Evolutionary conservation across 2,113 vertebrate species (phyloP).

Genomic region (Bagarius yarrelli): DNA sequence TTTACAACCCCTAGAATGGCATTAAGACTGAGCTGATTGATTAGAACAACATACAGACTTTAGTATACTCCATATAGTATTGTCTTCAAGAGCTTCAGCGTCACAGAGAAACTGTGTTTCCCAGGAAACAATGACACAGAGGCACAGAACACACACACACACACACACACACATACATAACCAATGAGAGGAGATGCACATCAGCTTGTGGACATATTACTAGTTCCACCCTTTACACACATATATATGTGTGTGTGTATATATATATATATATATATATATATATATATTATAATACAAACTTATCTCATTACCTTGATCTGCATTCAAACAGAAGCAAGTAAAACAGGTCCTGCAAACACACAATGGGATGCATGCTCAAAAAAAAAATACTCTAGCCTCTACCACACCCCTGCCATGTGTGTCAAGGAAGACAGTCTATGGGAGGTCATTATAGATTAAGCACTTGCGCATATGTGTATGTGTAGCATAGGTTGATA

Average conservation of each 20-base stretch:
- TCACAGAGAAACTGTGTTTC: conserved; percentile 19
- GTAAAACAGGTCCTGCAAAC: conserved; percentile 40
- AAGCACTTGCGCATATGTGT: background rate
- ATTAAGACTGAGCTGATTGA: background rate
- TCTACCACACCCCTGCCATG: background rate
- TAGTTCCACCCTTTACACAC: background rate
- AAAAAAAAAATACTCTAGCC: conserved; percentile 13
- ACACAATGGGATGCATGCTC: background rate
- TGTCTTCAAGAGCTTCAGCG: conserved; percentile 1
- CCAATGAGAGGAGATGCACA: background rate
- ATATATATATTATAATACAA: conserved; percentile 11
- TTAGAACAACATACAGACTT: background rate
- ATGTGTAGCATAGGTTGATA: conserved; percentile 19
- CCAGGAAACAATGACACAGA: conserved; percentile 27
- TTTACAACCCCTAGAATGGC: background rate
- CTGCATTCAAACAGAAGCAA: conserved; percentile 27
- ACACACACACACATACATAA: conserved; percentile 5
- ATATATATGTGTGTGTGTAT: background rate
- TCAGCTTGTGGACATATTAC: no score
- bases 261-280: background rate
- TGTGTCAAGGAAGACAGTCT: conserved; percentile 13
- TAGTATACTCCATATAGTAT: background rate
- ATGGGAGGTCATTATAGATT: conserved; percentile 28
- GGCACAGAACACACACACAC: background rate
- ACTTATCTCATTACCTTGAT: conserved; percentile 35